Base-by-base conservation (phyloP, 1,140 invertebrate species). In the Achroia grisella region DNA sequence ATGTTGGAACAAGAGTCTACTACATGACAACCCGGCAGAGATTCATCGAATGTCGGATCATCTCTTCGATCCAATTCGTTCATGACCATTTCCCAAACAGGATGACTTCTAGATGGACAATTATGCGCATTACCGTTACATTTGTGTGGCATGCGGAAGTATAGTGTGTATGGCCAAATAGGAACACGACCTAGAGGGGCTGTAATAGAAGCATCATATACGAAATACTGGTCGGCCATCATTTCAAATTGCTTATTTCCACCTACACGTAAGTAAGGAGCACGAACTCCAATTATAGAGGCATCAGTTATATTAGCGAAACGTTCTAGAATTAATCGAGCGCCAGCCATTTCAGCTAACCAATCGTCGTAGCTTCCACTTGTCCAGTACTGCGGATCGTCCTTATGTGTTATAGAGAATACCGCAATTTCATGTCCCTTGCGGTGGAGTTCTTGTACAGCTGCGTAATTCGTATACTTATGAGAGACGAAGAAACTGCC, bases 31-130 rank as follows among this genome's bases (percentile, higher is more conserved):
- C 93, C 95, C 27, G 95, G 94, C 31, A 97, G 87, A 0, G 92
- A 94, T 79, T 97, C 95, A 66, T 97, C 95, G 70, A 96, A 96
- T 0, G 93, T 93, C 2, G 95, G 94, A 71, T 97, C 94, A 70
- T 97, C 95, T 78, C 96, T 89, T 75, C 95, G 90, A 86, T 97
- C 95, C 55, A 97, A 81, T 78, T 97, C 95, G 82, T 97, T 97
- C 94, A 97, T 96, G 14, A 97, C 95, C 90, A 97, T 97, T 86
- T 97, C 95, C 95, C 95, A 97, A 31, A 97, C 94, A 29, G 95
- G 95, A 62, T 97, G 95, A 52, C 93, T 95, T 64, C 94, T 88
- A 17, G 93, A 95, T 12, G 96, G 95, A 69, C 95, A 97, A 69
- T 96, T 97, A 61, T 96, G 93, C 10, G 94, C 94, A 75, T 97